Evolutionary conservation across 2,888 invertebrate genomes (phyloP), one percentile per base, ranked within the genome.

Genomic region (Matsumyia berberina): DNA sequence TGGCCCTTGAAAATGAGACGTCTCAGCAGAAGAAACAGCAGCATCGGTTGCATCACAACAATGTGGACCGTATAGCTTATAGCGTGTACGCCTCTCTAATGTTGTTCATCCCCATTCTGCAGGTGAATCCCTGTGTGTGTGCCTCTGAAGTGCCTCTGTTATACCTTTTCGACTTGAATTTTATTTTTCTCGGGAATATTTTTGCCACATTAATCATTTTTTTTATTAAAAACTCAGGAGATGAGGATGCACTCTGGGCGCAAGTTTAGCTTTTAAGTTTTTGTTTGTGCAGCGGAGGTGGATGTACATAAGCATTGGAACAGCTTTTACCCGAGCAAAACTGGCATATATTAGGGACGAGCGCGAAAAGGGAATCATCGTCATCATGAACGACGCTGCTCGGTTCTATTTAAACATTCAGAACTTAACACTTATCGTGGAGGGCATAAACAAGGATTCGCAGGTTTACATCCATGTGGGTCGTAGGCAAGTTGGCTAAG

Each of bases 151-250:
- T 55, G 11, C 53, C 29, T n/a, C 12, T 33, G 39, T 51, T 39
- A 29, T 57, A 24, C 73, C 53, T 57, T 46, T 46, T 12, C 66
- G 31, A 42, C 79, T 79, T 64, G 33, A 78, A 69, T 77, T n/a
- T 53, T 58, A 62, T 78, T 70, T 69, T 78, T 60, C 78, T 62
- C 33, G 55, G 62, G 42, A 69, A 77, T 69, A 79, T 73, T 74
- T 79, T 74, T 74, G 57, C 73, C 62, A 74, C 79, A 79, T 83
- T 79, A 83, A 79, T 83, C 79, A 79, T 83, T 83, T 83, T 83
- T 83, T 83, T 79, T 83, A 83, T 83, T 83, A 83, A 83, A 83
- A 83, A 79, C 83, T 73, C 73, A 37, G 51, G 69, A 53, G 83
- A 83, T 73, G 79, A 83, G 79, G 42, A 74, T 83, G 83, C 83